These are phyloP conservation scores for Tipula lateralis DNA, from an alignment of 2,888 invertebrate genomes.

Conservation along the genomic window DNA sequence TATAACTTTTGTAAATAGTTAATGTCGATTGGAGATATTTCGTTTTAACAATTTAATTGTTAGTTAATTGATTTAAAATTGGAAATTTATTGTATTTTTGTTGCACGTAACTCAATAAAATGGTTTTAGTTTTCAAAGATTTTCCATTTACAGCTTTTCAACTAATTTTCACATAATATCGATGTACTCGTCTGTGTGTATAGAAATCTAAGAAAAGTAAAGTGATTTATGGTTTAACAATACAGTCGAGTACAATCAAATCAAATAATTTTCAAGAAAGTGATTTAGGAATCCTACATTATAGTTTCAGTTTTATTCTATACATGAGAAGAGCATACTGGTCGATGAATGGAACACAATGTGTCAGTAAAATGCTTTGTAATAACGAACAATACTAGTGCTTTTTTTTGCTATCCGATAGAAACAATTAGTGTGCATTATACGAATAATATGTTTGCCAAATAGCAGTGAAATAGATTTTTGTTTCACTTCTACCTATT, in stretches of 20 bases:
- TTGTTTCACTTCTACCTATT: too few species aligned
- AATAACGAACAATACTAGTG: too few species aligned
- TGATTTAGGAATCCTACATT: neutral
- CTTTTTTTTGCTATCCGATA: too few species aligned
- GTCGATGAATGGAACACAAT: too few species aligned
- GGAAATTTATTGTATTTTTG: neutral
- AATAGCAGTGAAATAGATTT: too few species aligned
- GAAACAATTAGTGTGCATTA: too few species aligned
- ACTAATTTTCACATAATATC: neutral
- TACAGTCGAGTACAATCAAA: neutral
- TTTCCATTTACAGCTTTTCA: neutral
- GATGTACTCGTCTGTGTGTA: neutral
- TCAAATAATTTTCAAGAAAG: neutral
- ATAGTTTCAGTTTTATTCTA: too few species aligned
- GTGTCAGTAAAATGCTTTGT: too few species aligned
- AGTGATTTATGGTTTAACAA: neutral
- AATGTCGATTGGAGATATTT: neutral
- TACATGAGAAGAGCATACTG: too few species aligned
- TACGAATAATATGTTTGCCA: too few species aligned
- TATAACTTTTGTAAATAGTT: neutral
- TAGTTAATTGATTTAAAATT: conserved; percentile 1
- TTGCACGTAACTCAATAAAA: neutral
- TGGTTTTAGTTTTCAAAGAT: neutral
- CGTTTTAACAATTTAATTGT: neutral
- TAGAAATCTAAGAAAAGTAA: neutral